phyloP scores from a whole-genome alignment of 2,113 vertebrate genomes.

The Perca fluviatilis region DNA sequence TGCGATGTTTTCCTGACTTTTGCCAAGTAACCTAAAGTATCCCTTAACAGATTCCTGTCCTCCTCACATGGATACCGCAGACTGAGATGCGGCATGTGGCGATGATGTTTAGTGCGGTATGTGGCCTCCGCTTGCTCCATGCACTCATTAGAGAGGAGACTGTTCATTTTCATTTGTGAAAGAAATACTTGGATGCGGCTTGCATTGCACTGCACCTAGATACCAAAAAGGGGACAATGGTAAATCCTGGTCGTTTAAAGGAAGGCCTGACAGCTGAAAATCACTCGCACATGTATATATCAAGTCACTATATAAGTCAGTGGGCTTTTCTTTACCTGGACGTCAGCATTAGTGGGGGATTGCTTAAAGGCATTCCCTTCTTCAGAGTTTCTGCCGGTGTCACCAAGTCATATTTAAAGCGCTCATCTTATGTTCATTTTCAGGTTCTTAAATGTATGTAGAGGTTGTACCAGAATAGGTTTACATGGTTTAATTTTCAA shows the following conservation, averaged over 20 bases:
- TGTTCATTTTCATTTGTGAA: constrained; percentile 31
- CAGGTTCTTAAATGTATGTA: no score
- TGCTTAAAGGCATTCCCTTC: constrained; percentile 1
- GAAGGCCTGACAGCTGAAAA: constrained; percentile 11
- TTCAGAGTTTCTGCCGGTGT: no score
- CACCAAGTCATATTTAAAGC: no score
- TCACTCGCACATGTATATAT: constrained; percentile 12
- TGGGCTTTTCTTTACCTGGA: constrained; percentile 14
- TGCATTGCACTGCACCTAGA: constrained; percentile 55
- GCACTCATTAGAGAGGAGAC: constrained; percentile 4
- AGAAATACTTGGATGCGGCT: not conserved
- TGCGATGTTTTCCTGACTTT: not conserved
- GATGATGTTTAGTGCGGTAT: constrained; percentile 24
- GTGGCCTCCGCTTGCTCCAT: constrained; percentile 32
- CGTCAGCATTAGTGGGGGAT: not conserved
- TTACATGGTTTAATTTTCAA: no score
- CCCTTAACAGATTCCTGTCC: constrained; percentile 21
- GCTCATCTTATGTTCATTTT: no score
- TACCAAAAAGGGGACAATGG: constrained; percentile 25
- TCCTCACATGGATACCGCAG: constrained; percentile 54
- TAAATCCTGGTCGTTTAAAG: constrained; percentile 56
- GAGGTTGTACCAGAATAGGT: no score
- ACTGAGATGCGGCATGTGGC: constrained; percentile 33
- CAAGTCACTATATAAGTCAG: not conserved
- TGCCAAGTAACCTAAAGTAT: not conserved